These are phyloP conservation scores for Lasioglossum vierecki DNA, from an alignment of 2,888 invertebrate genomes.

Conservation along the genomic window DNA sequence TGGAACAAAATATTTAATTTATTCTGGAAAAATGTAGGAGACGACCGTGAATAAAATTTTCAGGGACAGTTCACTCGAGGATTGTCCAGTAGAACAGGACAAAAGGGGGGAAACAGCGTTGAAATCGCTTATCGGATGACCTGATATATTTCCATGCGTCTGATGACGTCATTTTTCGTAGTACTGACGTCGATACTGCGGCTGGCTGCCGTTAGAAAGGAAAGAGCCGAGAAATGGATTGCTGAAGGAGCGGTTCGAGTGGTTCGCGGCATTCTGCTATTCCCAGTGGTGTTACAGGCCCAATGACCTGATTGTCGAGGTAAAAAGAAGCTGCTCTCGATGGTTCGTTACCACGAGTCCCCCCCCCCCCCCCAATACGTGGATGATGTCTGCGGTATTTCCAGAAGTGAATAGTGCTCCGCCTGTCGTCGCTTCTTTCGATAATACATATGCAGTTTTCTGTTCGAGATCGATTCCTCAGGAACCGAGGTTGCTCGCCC, in stretches of 20 bases:
- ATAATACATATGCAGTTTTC: conserved; percentile 22
- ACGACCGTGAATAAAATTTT: not conserved
- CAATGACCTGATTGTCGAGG: conserved; percentile 73
- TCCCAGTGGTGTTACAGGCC: conserved; percentile 71
- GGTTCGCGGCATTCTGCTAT: conserved; percentile 67
- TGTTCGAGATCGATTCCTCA: not conserved
- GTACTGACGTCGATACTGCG: conserved; percentile 67
- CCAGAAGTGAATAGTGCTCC: conserved; percentile 39
- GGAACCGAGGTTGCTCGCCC: not conserved
- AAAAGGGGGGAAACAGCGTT: not conserved
- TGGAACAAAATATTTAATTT: not conserved
- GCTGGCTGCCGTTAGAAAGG: conserved; percentile 57
- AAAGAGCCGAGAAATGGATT: conserved; percentile 67
- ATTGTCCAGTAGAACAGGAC: not conserved
- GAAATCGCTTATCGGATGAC: conserved; percentile 7
- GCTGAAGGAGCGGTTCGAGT: conserved; percentile 67
- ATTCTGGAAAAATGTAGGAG: too few species aligned
- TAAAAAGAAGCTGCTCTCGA: conserved; percentile 66
- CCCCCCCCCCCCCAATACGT: conserved; percentile 45
- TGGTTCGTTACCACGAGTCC: conserved; percentile 68
- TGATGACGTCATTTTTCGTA: conserved; percentile 59
- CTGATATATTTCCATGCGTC: conserved; percentile 56
- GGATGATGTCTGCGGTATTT: conserved; percentile 59
- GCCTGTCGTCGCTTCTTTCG: conserved; percentile 11
- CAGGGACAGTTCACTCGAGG: not conserved